Conservation (phyloP, 2,113 vertebrate species). For the Macrotis lagotis region DNA sequence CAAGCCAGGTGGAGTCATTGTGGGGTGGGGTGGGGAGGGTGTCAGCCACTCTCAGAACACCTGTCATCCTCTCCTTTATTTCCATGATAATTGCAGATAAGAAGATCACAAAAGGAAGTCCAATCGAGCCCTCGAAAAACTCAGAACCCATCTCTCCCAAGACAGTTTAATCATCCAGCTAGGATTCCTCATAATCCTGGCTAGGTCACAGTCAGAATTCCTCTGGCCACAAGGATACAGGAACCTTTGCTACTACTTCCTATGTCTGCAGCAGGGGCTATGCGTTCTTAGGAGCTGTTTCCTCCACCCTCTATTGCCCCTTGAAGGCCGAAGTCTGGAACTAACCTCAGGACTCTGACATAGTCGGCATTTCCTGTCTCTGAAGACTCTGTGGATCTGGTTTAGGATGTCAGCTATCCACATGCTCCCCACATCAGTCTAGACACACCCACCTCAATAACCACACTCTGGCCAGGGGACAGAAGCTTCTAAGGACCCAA, state of each 20-base stretch:
- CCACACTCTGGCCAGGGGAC: slow-evolving; percentile 58
- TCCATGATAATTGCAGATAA: not conserved
- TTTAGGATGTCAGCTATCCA: slow-evolving; percentile 60
- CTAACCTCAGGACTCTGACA: slow-evolving; percentile 59
- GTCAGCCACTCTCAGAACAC: not conserved
- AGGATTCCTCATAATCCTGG: slow-evolving; percentile 21
- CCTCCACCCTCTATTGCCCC: slow-evolving; percentile 6
- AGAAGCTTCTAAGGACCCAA: slow-evolving; percentile 46
- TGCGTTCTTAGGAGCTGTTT: slow-evolving; percentile 50
- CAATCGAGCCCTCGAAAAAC: not conserved
- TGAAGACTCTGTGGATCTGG: not conserved
- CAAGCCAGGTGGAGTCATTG: not conserved
- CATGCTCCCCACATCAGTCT: slow-evolving; percentile 38
- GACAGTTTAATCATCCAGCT: not conserved
- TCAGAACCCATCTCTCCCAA: not conserved
- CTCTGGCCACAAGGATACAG: slow-evolving; percentile 50
- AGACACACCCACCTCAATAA: slow-evolving; percentile 52
- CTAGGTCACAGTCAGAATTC: slow-evolving; percentile 32
- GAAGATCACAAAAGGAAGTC: not conserved
- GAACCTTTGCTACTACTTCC: slow-evolving; percentile 39
- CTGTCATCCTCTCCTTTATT: not conserved
- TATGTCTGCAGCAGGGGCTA: slow-evolving; percentile 40
- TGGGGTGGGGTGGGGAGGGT: too few species aligned
- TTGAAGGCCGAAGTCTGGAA: slow-evolving; percentile 21
- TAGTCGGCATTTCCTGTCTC: slow-evolving; percentile 59